phyloP scores from a whole-genome alignment of 2,888 invertebrate genomes.

The Tenthredo amoena region DNA sequence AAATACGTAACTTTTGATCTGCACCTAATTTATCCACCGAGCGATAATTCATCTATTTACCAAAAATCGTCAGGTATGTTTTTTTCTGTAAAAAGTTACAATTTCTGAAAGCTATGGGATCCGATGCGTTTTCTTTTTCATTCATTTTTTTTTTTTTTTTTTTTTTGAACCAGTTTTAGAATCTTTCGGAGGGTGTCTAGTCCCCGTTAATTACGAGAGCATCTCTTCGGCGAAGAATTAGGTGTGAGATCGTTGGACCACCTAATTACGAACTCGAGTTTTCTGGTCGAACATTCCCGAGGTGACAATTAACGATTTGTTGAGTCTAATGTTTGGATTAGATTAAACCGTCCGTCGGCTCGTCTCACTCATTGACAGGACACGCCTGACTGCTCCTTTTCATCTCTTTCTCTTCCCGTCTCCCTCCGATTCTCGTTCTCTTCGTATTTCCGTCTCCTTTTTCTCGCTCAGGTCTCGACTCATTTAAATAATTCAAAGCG shows the following conservation, averaged over 20 bases:
- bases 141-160: not conserved
- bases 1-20: not conserved
- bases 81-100: too few relatives aligned
- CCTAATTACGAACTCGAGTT: conserved; percentile 68
- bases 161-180: not conserved
- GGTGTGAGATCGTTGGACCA: conserved; percentile 60
- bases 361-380: conserved; percentile 53
- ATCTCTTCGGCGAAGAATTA: not conserved
- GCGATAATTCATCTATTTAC: too few relatives aligned
- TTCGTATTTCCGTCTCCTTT: conserved; percentile 14
- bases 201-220: conserved; percentile 14
- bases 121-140: too few relatives aligned
- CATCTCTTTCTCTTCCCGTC: not conserved
- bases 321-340: conserved; percentile 71
- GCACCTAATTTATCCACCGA: too few relatives aligned
- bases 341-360: conserved; percentile 62
- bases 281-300: conserved; percentile 65
- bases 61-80: too few relatives aligned
- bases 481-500: conserved; percentile 69
- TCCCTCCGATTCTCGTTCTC: conserved; percentile 8
- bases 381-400: conserved; percentile 52
- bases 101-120: too few relatives aligned
- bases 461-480: conserved; percentile 48
- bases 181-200: not conserved
- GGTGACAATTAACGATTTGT: conserved; percentile 76